These are phyloP conservation scores for Apantesis nais DNA, from an alignment of 2,888 invertebrate genomes.

Conservation along the genomic window DNA sequence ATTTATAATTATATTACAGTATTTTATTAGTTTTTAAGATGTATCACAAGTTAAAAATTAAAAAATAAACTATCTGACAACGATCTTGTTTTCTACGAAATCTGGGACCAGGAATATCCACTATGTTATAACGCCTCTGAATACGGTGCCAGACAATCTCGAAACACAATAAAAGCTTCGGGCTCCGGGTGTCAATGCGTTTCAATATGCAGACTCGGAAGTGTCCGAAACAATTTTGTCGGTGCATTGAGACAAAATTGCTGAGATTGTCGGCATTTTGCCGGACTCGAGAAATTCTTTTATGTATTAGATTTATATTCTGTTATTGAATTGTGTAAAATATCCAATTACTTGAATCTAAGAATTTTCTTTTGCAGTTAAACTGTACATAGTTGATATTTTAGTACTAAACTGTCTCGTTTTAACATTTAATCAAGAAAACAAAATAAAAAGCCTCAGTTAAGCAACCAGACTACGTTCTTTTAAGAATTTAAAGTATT, in stretches of 20 bases:
- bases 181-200: slow-evolving; percentile 1
- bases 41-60: not conserved
- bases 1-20: too few relatives aligned
- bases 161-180: slow-evolving; percentile 10
- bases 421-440: not conserved
- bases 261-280: slow-evolving; percentile 3
- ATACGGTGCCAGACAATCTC: not conserved
- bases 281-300: slow-evolving; percentile 5
- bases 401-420: not conserved
- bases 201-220: slow-evolving; percentile 15
- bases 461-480: too few relatives aligned
- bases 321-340: not conserved
- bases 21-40: too few relatives aligned
- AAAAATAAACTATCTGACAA: not conserved
- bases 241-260: slow-evolving; percentile 12
- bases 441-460: too few relatives aligned
- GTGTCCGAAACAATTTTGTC: slow-evolving; percentile 11
- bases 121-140: not conserved
- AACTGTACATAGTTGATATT: not conserved
- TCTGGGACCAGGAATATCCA: not conserved
- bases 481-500: too few relatives aligned
- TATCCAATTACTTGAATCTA: not conserved
- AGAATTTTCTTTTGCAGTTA: not conserved
- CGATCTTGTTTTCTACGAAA: not conserved
- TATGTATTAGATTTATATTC: not conserved